Percentiles rank a stretch among this genome's conserved stretches.
phyloP scores from a whole-genome alignment of 2,797 vertebrate genomes.

The Pangasius djambal region DNA sequence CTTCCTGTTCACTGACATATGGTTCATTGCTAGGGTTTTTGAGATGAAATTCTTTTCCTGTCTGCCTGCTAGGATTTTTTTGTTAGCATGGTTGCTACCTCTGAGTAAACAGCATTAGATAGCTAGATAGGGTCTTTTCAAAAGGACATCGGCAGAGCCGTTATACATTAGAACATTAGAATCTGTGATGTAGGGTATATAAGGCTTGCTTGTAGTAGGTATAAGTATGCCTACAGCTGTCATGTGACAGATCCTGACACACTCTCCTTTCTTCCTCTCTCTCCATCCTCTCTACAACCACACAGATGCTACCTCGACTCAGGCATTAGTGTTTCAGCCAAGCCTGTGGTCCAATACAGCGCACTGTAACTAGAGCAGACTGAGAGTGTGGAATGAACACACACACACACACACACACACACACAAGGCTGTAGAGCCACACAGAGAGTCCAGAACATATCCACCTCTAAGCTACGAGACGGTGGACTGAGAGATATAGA shows the following conservation, averaged over 20 bases:
- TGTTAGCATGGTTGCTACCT: not conserved
- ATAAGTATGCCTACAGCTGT: not conserved
- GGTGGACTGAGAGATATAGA: not conserved
- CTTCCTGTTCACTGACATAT: not conserved
- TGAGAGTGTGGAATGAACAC: not conserved
- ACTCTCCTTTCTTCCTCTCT: not conserved
- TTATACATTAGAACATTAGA: not conserved
- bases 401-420: slow-evolving; percentile 26
- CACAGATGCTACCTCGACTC: slow-evolving; percentile 24
- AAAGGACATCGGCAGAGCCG: not conserved
- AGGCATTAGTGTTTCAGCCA: slow-evolving; percentile 14
- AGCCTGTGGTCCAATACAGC: slow-evolving; percentile 27
- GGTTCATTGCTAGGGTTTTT: not conserved
- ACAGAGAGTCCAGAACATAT: not conserved
- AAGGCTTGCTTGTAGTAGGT: not conserved
- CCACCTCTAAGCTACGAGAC: not conserved
- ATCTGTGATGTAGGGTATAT: not conserved
- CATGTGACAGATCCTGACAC: not conserved
- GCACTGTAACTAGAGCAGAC: slow-evolving; percentile 25
- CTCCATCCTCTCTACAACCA: not conserved
- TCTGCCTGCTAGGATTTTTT: not conserved
- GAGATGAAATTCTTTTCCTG: not conserved
- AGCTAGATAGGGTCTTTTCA: not conserved
- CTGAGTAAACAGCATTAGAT: not conserved
- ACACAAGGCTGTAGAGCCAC: not conserved